Percentiles rank a stretch among this genome's conserved stretches.
Evolutionary conservation across 2,797 vertebrate species (phyloP).

Genomic region (Anguilla anguilla): DNA sequence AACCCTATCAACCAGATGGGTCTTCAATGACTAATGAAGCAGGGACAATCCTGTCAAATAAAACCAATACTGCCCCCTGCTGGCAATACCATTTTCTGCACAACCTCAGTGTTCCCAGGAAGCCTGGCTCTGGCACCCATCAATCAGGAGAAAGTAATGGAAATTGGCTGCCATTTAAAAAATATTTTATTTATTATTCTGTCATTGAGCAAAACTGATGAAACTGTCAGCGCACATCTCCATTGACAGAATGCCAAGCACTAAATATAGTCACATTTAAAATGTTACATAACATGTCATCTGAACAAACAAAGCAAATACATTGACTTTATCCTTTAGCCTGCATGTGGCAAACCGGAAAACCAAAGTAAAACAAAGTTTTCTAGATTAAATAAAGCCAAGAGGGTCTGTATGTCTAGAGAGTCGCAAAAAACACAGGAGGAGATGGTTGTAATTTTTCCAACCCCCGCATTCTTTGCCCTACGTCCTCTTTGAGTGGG

Average conservation of each 20-base stretch:
- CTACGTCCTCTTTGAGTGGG: background rate
- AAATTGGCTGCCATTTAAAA: background rate
- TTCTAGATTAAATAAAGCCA: background rate
- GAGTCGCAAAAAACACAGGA: background rate
- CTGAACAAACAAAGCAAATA: too few relatives aligned
- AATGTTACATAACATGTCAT: background rate
- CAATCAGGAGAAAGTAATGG: background rate
- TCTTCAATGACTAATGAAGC: too few relatives aligned
- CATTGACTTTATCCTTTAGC: too few relatives aligned
- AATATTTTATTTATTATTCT: background rate
- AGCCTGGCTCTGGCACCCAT: background rate
- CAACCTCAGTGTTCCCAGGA: background rate
- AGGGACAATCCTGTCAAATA: too few relatives aligned
- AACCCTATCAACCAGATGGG: too few relatives aligned
- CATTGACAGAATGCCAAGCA: background rate
- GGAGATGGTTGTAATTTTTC: background rate
- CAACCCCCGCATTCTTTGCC: background rate
- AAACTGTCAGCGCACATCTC: background rate
- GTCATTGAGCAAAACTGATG: background rate
- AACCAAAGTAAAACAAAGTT: conserved; percentile 8
- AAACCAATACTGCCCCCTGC: background rate
- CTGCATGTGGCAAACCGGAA: background rate
- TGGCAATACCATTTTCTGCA: background rate
- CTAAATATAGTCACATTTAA: background rate
- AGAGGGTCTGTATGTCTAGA: background rate